Percentiles rank a stretch among this genome's conserved stretches.
Conservation (phyloP, 2,888 invertebrate species). For the Timema podura region DNA sequence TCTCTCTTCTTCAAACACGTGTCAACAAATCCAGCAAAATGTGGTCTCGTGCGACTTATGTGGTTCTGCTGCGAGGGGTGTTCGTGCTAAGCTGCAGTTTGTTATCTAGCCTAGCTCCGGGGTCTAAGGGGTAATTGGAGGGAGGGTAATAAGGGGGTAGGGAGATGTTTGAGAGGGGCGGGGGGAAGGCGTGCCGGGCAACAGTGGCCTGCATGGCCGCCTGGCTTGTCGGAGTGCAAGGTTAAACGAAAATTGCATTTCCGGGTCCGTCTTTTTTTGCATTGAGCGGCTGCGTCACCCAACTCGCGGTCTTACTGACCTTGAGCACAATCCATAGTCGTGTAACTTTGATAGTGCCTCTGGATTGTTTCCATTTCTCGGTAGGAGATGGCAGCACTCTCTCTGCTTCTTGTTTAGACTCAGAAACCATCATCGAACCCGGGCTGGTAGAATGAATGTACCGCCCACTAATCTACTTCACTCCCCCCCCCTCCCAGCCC, state of each 20-base stretch:
- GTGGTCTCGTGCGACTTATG: not conserved
- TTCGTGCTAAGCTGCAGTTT: not conserved
- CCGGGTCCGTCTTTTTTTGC: constrained; percentile 21
- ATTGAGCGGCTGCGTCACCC: not conserved
- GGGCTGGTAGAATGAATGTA: no score
- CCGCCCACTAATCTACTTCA: no score
- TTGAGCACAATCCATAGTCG: no score
- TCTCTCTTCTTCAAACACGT: not conserved
- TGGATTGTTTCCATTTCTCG: no score
- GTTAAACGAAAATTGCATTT: constrained; percentile 27
- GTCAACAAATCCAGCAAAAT: not conserved
- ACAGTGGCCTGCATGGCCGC: not conserved
- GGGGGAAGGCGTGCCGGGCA: constrained; percentile 4
- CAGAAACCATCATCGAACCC: no score
- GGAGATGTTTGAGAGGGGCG: not conserved
- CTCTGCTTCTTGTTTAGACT: no score
- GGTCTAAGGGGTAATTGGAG: not conserved
- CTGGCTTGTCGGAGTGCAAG: constrained; percentile 16
- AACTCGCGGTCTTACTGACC: constrained; percentile 5
- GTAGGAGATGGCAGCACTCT: no score
- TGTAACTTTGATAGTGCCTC: no score
- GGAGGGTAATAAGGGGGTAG: no score
- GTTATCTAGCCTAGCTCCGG: not conserved
- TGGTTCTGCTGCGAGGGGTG: not conserved
- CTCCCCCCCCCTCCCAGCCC: no score